Base-by-base conservation (phyloP, 2,797 vertebrate genomes). In the Myotis planiceps region DNA sequence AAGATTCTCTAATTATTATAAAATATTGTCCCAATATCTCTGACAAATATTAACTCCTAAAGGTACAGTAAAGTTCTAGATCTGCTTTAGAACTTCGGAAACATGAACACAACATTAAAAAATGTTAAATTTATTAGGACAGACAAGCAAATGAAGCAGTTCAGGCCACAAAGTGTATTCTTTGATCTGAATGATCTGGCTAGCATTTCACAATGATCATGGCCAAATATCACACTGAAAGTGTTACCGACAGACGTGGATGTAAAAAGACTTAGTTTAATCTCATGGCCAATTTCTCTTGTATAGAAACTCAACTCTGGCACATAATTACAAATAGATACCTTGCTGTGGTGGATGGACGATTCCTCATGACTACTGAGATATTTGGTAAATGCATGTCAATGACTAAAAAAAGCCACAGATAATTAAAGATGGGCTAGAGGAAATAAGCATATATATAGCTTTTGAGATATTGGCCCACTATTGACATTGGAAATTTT, bases 211-310 rank as follows among this genome's bases (percentile, higher is more conserved):
- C 69, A 86, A 14, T 5, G 27, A 80, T 75, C 45, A 68, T 83
- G 71, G 79, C 75, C 83, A 91, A 94, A 95, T 88, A 47, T 94
- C 82, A 94, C 14, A 72, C 42, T 55, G 53, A 65, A 92, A 88
- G 49, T 86, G 80, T 80, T 37, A 69, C 76, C 23, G 9, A 74
- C 6, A 76, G 66, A 49, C 63, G 53, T 0, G 32, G 86, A 58
- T 80, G 58, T 79, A 47, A 94, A 78, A 92, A 94, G 90, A 68
- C 51, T 42, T 45, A 9, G 55, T 76, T 82, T 94, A 93, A 75
- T 96, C 69, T 89, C 42, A 39, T 42, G 69, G 65, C 69, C 91
- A 92, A 27, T 82, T 25, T 88, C 71, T 88, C 71, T 71, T 60
- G 53, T 68, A 79, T 23, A 72, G 47, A 94, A 91, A 92, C 66